Conservation (phyloP, 2,888 invertebrate genomes). For the Frankliniella intonsa region DNA sequence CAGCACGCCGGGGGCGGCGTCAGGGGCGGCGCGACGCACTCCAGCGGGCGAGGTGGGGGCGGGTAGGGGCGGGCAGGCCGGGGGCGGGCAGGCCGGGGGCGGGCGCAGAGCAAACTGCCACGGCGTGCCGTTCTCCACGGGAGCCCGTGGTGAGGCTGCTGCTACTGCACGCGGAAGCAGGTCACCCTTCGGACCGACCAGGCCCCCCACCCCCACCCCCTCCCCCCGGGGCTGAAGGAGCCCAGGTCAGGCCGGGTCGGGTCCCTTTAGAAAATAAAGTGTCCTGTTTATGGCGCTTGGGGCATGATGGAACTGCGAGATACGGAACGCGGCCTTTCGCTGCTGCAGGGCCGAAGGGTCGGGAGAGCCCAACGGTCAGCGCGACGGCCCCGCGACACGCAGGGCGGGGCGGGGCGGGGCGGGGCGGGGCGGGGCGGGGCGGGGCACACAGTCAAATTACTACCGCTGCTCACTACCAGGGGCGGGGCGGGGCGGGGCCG, state of each 20-base stretch:
- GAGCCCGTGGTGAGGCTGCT: not conserved
- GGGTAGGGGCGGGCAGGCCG: not conserved
- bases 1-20: not conserved
- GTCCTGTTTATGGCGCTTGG: conserved; percentile 5
- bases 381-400: not conserved
- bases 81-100: not conserved
- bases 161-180: not conserved
- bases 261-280: conserved; percentile 13
- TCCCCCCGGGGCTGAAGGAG: not conserved
- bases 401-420: not conserved
- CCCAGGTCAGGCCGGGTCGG: not conserved
- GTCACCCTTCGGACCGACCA: not conserved
- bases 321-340: not conserved
- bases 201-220: not conserved
- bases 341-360: not conserved
- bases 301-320: not conserved
- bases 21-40: not conserved
- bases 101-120: not conserved
- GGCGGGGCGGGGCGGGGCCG: not conserved
- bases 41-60: not conserved
- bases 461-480: not conserved
- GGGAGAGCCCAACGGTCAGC: not conserved
- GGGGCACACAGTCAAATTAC: not conserved
- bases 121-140: not conserved
- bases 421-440: not conserved